Percentiles rank a stretch among this genome's conserved stretches.
Evolutionary conservation across 2,797 vertebrate genomes (phyloP).

Genomic region (Neosalanx taihuensis): DNA sequence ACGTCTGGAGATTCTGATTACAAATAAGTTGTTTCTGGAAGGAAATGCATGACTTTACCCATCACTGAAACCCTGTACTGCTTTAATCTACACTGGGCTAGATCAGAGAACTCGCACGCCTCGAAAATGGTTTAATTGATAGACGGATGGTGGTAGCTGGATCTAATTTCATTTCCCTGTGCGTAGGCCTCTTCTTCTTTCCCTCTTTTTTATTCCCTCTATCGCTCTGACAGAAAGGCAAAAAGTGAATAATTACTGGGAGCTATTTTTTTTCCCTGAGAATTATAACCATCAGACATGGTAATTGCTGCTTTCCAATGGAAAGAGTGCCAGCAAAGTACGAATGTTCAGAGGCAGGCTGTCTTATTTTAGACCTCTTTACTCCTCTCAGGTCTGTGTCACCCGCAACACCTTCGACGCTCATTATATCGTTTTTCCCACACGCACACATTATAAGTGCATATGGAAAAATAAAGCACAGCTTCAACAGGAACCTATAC

Average conservation of each 20-base stretch:
- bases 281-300: slow-evolving; percentile 52
- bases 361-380: slow-evolving; percentile 62
- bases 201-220: slow-evolving; percentile 20
- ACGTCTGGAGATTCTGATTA: too few species aligned
- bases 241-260: slow-evolving; percentile 56
- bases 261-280: slow-evolving; percentile 58
- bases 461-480: too few species aligned
- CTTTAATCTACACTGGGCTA: not conserved
- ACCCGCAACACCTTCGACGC: slow-evolving; percentile 47
- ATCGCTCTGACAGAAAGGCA: slow-evolving; percentile 40
- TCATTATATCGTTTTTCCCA: not conserved
- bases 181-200: slow-evolving; percentile 1
- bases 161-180: slow-evolving; percentile 22
- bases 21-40: too few species aligned
- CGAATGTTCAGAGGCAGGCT: slow-evolving; percentile 47
- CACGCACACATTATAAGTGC: not conserved
- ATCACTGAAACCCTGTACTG: too few species aligned
- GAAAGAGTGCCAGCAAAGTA: slow-evolving; percentile 31
- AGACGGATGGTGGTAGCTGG: slow-evolving; percentile 21
- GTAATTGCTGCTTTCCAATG: slow-evolving; percentile 65
- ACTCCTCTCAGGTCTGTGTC: slow-evolving; percentile 48
- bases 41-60: too few species aligned
- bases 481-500: too few species aligned
- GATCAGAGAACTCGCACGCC: not conserved
- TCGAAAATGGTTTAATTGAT: slow-evolving; percentile 36